These are phyloP conservation scores for Anolis sagrei DNA, from an alignment of 2,113 vertebrate genomes.

Conservation along the genomic window DNA sequence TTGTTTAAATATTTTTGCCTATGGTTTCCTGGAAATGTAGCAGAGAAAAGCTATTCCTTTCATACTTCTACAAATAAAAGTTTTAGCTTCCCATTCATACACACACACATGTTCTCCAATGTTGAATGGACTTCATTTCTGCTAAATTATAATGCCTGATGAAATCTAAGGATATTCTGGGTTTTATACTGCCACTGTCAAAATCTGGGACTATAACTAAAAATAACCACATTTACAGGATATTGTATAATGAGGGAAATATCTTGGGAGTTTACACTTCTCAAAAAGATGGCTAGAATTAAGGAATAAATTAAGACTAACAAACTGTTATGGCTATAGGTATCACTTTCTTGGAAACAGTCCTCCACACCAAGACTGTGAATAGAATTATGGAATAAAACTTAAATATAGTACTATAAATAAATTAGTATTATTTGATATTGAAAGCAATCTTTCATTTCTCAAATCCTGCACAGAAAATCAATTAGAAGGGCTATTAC, in stretches of 20 bases:
- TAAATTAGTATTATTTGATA: not conserved
- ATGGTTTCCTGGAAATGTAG: not conserved
- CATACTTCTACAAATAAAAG: not conserved
- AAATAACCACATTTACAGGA: not conserved
- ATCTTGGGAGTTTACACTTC: not conserved
- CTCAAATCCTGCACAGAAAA: not conserved
- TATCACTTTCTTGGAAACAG: not conserved
- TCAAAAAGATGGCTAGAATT: not conserved
- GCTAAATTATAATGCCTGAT: not conserved
- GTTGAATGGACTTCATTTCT: not conserved
- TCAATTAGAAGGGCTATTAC: slow-evolving; percentile 62
- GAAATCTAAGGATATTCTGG: not conserved
- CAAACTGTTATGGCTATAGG: not conserved
- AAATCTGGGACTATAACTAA: slow-evolving; percentile 6
- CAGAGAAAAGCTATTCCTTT: not conserved
- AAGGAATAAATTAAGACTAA: slow-evolving; percentile 20
- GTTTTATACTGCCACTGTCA: not conserved
- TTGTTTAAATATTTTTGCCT: not conserved
- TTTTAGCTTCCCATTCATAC: not conserved
- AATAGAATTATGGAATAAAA: slow-evolving; percentile 5
- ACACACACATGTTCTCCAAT: not conserved
- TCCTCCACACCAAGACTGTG: not conserved
- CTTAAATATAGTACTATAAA: not conserved
- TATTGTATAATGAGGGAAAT: not conserved
- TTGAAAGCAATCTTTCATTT: not conserved